Base-by-base conservation (phyloP, 2,113 vertebrate genomes). In the Synchiropus splendidus region DNA sequence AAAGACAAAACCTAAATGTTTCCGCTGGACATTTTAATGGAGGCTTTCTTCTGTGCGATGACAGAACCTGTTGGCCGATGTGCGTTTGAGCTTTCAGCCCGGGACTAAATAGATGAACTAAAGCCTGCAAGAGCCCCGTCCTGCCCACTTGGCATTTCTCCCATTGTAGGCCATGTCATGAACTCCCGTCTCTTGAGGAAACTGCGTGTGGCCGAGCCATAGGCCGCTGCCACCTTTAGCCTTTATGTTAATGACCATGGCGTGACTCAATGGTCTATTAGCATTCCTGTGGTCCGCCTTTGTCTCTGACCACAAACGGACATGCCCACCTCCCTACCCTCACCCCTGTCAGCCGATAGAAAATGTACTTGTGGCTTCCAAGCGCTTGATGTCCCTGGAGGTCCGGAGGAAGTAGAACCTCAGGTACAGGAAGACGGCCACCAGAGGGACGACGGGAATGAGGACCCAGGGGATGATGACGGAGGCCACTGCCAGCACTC, bases 321-420 rank as follows among this genome's bases (percentile, higher is more conserved):
- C 56, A 59, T 62, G 58, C 48, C 40, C 44, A 51, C 11, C 21
- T 52, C 58, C 33, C 47, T 50, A 61, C 15, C 34, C 27, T 5
- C 33, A 16, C 18, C 3, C 3, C 14, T 13, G n/a, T 18, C 35
- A 48, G 39, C 51, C 38, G 44, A 47, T 18, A 39, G 49, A 64
- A 61, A 44, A 85, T 86, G 78, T 85, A 90, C 89, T 90, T 68
- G 87, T 91, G 47, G 89, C 88, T 74, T 91, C 89, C 6, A 95
- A 83, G 34, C 86, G 89, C 76, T 95, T 92, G 71, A 92, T 87
- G 56, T 93, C 89, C 70, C 89, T 86, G 33, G 89, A 90, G 2
- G 90, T 92, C 58, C 81, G 74, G 66, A 91, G 84, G 79, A 92
- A 95, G 69, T 93, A 97, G 11, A 72, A 58, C 12, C 90, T 87